A percentile compares a stretch with the other conserved stretches of the same genome.
phyloP scores from a whole-genome alignment of 2,888 invertebrate species.

The Cotesia congregata region DNA sequence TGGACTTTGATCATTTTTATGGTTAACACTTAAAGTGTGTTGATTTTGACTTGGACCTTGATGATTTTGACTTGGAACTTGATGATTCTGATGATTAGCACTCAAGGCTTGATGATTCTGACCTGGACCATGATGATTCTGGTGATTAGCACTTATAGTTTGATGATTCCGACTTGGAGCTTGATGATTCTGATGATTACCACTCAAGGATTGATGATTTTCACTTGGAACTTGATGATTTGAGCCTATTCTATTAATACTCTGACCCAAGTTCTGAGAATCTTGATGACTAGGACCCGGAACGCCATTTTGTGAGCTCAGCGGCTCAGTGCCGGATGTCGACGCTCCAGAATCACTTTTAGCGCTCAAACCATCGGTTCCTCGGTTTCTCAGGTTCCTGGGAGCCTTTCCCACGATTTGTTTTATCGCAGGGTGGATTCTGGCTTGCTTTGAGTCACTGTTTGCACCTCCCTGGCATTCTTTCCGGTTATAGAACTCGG shows the following conservation, averaged over 20 bases:
- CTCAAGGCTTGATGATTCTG: neutral
- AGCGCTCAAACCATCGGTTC: neutral
- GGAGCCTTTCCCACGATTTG: constrained; percentile 78
- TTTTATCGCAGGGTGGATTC: constrained; percentile 83
- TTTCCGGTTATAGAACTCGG: constrained; percentile 75
- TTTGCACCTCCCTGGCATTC: constrained; percentile 69
- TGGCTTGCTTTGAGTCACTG: constrained; percentile 68
- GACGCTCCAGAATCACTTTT: neutral
- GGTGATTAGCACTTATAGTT: neutral
- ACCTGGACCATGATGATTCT: neutral
- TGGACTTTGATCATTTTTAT: too few species aligned
- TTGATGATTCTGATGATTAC: neutral
- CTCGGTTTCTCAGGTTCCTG: constrained; percentile 29
- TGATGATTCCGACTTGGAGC: neutral
- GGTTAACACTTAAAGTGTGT: too few species aligned
- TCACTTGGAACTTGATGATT: neutral
- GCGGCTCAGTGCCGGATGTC: neutral
- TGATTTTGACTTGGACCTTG: too few species aligned
- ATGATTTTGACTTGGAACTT: neutral
- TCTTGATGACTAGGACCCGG: neutral
- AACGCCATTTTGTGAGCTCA: neutral
- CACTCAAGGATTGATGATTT: neutral
- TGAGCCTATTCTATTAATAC: too few species aligned
- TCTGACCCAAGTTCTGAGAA: neutral
- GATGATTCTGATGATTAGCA: neutral